Base-by-base conservation (phyloP, 2,888 invertebrate species). In the Acrobeloides nanus region DNA sequence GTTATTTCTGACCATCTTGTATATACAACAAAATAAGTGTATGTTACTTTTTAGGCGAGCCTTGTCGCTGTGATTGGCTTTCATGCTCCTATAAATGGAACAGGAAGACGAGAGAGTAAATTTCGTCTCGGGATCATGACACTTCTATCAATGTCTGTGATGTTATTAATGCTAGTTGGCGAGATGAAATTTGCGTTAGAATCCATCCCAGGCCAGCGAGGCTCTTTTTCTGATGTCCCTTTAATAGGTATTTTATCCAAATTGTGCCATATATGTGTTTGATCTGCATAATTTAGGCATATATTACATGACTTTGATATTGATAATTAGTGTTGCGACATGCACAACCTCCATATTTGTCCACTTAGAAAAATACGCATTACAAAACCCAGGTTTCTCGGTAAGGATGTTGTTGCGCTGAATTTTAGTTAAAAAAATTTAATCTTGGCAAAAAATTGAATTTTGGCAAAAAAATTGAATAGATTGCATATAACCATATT, bases 51-150 rank as follows among this genome's bases (percentile, higher is more conserved):
- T 26, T 40, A 78, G 47, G 77, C 78, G 34, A 76, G 77, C 2
- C 57, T 77, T 17, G 78, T 79, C 21, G 77, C 78, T 10, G 73
- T 78, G 40, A 72, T 79, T 32, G 78, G 78, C 33, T 79, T 79
- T 62, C 79, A 78, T 61, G 76, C 78, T 53, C 78, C 78, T 15
- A 75, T 76, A 32, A 77, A 77, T 53, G 76, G 76, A 10, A 76
- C 76, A 20, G 65, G 68, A 41, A 52, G 70, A 37, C 45, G 72
- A 23, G 69, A 68, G 48, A 64, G 67, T 58, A 73, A 73, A 46
- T 72, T 72, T 49, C 64, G 72, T n/a, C 54, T 78, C 68, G 78
- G 78, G 21, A 78, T 78, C 26, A 78, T 77, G 55, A 78, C 77
- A 2, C 61, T 78, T 20, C 65, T 78, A 27, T 75, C 76, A 3